Percentiles rank a stretch among this genome's conserved stretches.
These are phyloP conservation scores for Drosophila sucinea DNA, from an alignment of 1,140 invertebrate genomes.

Conservation along the genomic window DNA sequence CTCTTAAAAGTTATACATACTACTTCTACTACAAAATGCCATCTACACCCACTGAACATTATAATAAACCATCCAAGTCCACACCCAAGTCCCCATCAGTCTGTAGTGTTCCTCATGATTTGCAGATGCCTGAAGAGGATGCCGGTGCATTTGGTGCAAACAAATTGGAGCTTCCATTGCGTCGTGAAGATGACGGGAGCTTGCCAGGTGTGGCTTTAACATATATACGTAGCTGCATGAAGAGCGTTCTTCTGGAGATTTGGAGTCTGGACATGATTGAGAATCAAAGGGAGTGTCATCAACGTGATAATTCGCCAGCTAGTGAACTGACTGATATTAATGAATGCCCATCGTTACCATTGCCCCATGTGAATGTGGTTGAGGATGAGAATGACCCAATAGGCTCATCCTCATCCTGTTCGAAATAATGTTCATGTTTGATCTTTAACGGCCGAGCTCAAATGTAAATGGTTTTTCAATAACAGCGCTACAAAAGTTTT, in stretches of 20 bases:
- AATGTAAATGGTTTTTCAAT: background rate
- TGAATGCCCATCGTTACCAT: slow-evolving; percentile 6
- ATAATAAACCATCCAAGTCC: background rate
- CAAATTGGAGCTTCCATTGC: slow-evolving; percentile 5
- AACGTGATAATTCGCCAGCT: slow-evolving; percentile 31
- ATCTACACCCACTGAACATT: background rate
- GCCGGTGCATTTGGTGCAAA: background rate
- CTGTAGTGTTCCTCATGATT: background rate
- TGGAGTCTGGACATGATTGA: slow-evolving; percentile 36
- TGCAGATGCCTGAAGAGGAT: background rate
- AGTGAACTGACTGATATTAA: slow-evolving; percentile 18
- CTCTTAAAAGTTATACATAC: background rate
- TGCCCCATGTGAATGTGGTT: slow-evolving; percentile 23
- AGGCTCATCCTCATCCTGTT: background rate
- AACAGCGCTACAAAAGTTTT: too few species aligned
- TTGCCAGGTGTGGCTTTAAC: slow-evolving; percentile 15
- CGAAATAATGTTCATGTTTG: background rate
- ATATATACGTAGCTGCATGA: slow-evolving; percentile 32
- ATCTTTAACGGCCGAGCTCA: background rate
- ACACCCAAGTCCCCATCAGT: background rate
- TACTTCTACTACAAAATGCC: background rate
- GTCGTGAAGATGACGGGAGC: slow-evolving; percentile 33
- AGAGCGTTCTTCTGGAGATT: slow-evolving; percentile 26
- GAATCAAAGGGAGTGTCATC: slow-evolving; percentile 25
- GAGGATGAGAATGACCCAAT: background rate